A percentile compares a stretch with the other conserved stretches of the same genome.
Evolutionary conservation across 1,140 invertebrate genomes (phyloP).

Genomic region (Lepidurus packardi): DNA sequence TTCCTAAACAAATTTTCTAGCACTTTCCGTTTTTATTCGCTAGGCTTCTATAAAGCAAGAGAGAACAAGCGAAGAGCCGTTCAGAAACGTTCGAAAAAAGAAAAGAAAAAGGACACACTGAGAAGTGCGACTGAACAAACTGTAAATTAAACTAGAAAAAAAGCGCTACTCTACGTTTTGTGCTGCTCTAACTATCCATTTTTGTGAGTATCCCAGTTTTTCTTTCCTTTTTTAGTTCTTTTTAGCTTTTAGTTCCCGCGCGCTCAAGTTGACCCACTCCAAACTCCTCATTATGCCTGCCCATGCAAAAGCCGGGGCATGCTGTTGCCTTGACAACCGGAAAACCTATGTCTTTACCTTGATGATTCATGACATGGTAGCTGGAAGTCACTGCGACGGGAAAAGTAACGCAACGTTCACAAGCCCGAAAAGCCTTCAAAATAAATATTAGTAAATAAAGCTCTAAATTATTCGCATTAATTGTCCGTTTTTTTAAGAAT

Average conservation of each 20-base stretch:
- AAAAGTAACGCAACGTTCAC: not conserved
- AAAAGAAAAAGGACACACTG: not conserved
- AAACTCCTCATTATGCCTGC: conserved; percentile 7
- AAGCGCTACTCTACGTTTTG: not conserved
- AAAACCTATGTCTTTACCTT: conserved; percentile 15
- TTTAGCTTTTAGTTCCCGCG: not conserved
- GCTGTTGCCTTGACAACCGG: conserved; percentile 20
- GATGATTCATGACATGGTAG: not conserved
- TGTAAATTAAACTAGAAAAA: conserved; percentile 5
- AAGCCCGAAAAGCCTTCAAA: not conserved
- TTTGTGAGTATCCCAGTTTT: not conserved
- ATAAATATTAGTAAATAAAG: not conserved
- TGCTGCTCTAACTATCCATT: conserved; percentile 4
- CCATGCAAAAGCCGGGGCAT: conserved; percentile 10
- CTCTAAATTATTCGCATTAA: too few relatives aligned
- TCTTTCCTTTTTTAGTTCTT: conserved; percentile 1
- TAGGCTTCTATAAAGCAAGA: not conserved
- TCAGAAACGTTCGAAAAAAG: not conserved
- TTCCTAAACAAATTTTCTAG: conserved; percentile 8
- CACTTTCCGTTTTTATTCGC: not conserved
- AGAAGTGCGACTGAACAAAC: conserved; percentile 16
- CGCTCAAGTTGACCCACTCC: conserved; percentile 13
- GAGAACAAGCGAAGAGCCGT: not conserved
- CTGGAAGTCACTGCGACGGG: not conserved
- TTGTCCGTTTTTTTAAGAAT: not conserved